Base-by-base conservation (phyloP, 2,113 vertebrate genomes). In the Fregata magnificens region DNA sequence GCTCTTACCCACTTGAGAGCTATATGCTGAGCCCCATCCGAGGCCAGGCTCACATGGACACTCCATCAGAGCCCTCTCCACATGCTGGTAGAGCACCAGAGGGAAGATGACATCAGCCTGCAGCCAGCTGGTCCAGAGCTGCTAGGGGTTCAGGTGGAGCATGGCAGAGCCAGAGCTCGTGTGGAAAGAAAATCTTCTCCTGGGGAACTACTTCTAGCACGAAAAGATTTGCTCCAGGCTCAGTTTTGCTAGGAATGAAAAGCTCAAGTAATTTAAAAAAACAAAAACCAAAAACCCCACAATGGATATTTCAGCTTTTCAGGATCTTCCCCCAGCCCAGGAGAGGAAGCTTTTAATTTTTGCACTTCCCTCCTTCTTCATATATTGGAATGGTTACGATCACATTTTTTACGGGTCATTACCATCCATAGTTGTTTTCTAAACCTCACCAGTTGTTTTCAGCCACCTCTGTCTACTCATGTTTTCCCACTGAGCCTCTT, bases 21-120 rank as follows among this genome's bases (percentile, higher is more conserved):
- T 59, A 7, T 38, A 16, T 63, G 55, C 16, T 52, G 55, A 81
- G 17, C 38, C 29, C 28, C 16, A 16, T 58, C 11, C 0, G 1
- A 80, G 55, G 40, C 34, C 0, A 2, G 34, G 49, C 26, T 84
- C 19, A 12, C 1, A 4, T 0, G 2, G 45, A 12, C 8, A 13
- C 16, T 32, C 40, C 2, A 0, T 53, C n/a, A 49, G 50, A 52
- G 31, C 26, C 10, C 7, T 66, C 53, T 44, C 34, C 34, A 22
- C 0, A 1, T 1, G 3, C 29, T 69, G 28, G 12, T 82, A 26
- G 44, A 78, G 56, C 50, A 69, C 24, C 42, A 58, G 42, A 44
- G 31, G 58, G 25, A 65, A 65, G 42, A 17, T 21, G 65, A 34
- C 31, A 56, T 50, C 13, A 38, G 32, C 36, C 47, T 86, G 44